Evolutionary conservation across 2,113 vertebrate species (phyloP), one percentile per base, ranked within the genome.

Genomic region (Vimba vimba): DNA sequence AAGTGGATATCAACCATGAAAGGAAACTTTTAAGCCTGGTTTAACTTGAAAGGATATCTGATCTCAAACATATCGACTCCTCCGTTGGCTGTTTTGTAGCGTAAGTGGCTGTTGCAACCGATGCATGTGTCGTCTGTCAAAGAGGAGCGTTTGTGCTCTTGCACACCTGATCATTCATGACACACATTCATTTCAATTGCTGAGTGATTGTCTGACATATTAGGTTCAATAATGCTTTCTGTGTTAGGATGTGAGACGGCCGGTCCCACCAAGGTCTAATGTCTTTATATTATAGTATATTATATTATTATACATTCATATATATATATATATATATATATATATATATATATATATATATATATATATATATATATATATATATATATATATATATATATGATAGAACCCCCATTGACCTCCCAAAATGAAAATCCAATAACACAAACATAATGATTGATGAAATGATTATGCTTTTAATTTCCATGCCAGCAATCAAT

Each of bases 171-270:
- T 43, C 36, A 43, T 12, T 78, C 25, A 33, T 33, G 47, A 57
- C 21, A n/a, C 33, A 71, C 43, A 75, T 88, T 91, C 88, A 39
- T 76, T 68, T 33, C 66, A 57, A 91, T 77, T 88, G 79, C 64
- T 93, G 92, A 93, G 88, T 79, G 89, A 93, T 89, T 11, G 79
- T 60, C 27, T 30, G 88, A 89, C 57, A 80, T 25, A 15, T 25
- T 62, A 80, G 3, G 4, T 57, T 80, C 57, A 27, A 27, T 57
- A 21, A 57, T 79, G 76, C 19, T 62, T 79, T 62, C 57, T 62
- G 57, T 45, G 57, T 43, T 79, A 4, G 13, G 23, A 39, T 45
- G 5, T 39, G 21, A 60, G 33, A 23, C 0, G 4, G 11, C 71
- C 45, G 4, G 19, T 8, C 9, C 9, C 71, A 74, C 43, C n/a